phyloP scores from a whole-genome alignment of 2,888 invertebrate genomes.

The Pandemis heparana region DNA sequence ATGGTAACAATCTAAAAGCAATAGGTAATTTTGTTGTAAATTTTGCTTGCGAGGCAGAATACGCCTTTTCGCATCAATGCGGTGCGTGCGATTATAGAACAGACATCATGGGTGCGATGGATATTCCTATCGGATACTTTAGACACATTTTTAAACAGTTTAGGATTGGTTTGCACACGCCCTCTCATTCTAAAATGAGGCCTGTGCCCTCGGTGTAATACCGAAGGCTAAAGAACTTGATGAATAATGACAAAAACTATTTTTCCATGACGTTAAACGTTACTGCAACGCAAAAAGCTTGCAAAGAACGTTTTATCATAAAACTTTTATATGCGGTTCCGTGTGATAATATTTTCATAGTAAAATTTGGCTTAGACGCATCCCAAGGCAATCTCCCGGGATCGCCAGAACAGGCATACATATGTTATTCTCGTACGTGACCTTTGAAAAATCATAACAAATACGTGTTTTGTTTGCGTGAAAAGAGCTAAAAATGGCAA shows the following conservation, averaged over 20 bases:
- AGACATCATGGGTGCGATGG: too few relatives aligned
- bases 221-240: too few relatives aligned
- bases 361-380: conserved; percentile 62
- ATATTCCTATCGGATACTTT: too few relatives aligned
- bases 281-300: conserved; percentile 21
- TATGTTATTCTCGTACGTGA: conserved; percentile 65
- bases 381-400: conserved; percentile 60
- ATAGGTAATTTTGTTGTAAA: too few relatives aligned
- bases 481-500: conserved; percentile 34
- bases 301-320: conserved; percentile 40
- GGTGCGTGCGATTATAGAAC: too few relatives aligned
- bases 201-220: neutral
- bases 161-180: too few relatives aligned
- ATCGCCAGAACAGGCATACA: conserved; percentile 57
- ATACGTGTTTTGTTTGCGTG: conserved; percentile 33
- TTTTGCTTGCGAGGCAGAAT: too few relatives aligned
- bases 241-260: neutral
- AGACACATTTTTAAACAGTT: too few relatives aligned
- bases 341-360: conserved; percentile 65
- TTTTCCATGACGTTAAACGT: conserved; percentile 11
- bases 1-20: too few relatives aligned
- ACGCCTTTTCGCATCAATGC: too few relatives aligned
- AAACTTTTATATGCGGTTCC: conserved; percentile 40
- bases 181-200: neutral
- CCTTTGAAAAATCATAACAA: conserved; percentile 48